Evolutionary conservation across 2,797 vertebrate species (phyloP), one percentile per base, ranked within the genome.

Genomic region (Hyperoplus lanceolatus): DNA sequence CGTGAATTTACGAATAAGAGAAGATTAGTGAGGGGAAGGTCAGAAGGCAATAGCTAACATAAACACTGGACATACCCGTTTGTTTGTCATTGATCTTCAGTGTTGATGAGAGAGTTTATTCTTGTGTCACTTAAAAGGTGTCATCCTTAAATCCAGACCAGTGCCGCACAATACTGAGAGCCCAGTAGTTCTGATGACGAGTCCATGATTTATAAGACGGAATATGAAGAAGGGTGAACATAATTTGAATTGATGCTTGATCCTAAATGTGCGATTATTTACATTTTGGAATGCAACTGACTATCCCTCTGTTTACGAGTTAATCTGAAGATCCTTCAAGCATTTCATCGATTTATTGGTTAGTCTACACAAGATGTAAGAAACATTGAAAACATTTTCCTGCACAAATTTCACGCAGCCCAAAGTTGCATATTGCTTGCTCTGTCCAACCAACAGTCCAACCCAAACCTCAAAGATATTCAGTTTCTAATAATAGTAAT

Each of bases 11-110:
- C 50, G 15, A 79, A 85, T 75, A 73, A 53, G 43, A 55, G 53
- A 39, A 61, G 75, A 85, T 79, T 81, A 75, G 50, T 41, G 21
- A 78, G 69, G 63, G 13, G 55, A 46, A 79, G 67, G 65, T 84
- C 76, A 79, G 55, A 82, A 77, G 73, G 66, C 36, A 36, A 14
- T 4, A 45, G 36, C 71, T 41, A 62, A 53, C 43, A 56, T 73
- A 54, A 80, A 62, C 56, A 70, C 36, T 53, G 38, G 56, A 69
- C 61, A 67, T 42, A 66, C 12, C 38, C 41, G 43, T 76, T 81
- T 77, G 73, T 67, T 81, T 74, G 64, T 54, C 76, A 46, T 51
- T 65, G 57, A 67, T 81, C 49, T 54, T 50, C 53, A 4, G 4
- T 29, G 42, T 29, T 60, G 43, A 16, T 61, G 18, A 6, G 12